phyloP scores from a whole-genome alignment of 2,888 invertebrate species.

The Clanis bilineata region DNA sequence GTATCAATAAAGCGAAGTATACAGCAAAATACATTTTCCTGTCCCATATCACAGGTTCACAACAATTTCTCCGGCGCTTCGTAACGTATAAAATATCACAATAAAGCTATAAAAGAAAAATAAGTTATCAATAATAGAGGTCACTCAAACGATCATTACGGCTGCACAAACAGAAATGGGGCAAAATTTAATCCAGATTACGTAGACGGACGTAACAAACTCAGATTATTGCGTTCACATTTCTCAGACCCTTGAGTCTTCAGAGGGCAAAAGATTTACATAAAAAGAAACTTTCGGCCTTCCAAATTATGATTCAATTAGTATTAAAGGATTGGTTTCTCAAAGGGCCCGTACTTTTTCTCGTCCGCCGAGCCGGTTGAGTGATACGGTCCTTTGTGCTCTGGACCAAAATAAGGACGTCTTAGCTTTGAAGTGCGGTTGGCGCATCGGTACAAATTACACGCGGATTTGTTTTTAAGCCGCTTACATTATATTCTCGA shows the following conservation, averaged over 20 bases:
- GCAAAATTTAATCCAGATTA: slow-evolving; percentile 64
- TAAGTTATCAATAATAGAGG: slow-evolving; percentile 6
- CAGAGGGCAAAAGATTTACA: slow-evolving; percentile 73
- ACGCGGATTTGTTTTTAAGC: slow-evolving; percentile 46
- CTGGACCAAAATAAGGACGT: slow-evolving; percentile 73
- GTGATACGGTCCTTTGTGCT: slow-evolving; percentile 73
- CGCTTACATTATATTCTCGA: neutral
- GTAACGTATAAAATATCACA: neutral
- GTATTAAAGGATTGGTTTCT: slow-evolving; percentile 79
- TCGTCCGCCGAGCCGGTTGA: slow-evolving; percentile 62
- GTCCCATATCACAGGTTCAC: neutral
- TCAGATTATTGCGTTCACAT: slow-evolving; percentile 67
- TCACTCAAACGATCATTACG: neutral
- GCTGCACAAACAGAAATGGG: slow-evolving; percentile 27
- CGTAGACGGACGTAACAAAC: slow-evolving; percentile 58
- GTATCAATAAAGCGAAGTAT: too few relatives aligned
- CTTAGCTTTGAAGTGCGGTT: slow-evolving; percentile 64
- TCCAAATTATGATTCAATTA: slow-evolving; percentile 81
- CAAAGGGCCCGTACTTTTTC: slow-evolving; percentile 76
- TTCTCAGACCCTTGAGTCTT: slow-evolving; percentile 66
- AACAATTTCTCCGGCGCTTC: neutral
- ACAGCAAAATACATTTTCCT: neutral
- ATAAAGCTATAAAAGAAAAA: neutral
- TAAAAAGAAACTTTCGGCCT: slow-evolving; percentile 79
- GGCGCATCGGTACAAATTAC: slow-evolving; percentile 62